Evolutionary conservation across 92 coral and sea anemone genomes (phyloP).

Genomic region (Phenganax subtilis): DNA sequence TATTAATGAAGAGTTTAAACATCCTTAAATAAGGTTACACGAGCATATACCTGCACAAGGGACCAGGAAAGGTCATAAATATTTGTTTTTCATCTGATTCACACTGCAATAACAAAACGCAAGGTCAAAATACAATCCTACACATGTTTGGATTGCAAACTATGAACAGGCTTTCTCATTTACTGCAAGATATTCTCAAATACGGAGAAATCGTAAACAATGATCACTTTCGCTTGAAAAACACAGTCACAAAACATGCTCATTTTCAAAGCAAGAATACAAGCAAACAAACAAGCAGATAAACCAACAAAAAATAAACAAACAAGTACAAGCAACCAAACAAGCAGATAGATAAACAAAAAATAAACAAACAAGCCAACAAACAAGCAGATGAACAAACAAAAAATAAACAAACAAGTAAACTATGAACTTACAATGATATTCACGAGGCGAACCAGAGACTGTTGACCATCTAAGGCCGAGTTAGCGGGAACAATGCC

Average conservation of each 20-base stretch:
- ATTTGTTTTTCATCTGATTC: background rate
- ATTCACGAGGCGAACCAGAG: slow-evolving; percentile 1
- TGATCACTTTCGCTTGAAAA: background rate
- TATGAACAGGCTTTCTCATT: too few relatives aligned
- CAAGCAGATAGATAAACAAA: background rate
- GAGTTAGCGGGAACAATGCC: slow-evolving; percentile 16
- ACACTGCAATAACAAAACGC: background rate
- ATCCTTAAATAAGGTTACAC: background rate
- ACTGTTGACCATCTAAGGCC: slow-evolving; percentile 25
- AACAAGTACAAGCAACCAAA: background rate
- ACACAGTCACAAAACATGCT: background rate
- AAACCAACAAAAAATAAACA: background rate
- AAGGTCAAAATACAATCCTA: background rate
- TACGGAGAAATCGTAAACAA: too few relatives aligned
- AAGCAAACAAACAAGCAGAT: background rate
- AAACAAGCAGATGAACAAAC: too few relatives aligned
- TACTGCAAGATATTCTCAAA: too few relatives aligned
- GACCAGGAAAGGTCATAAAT: slow-evolving; percentile 67
- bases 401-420: too few relatives aligned
- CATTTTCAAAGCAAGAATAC: background rate
- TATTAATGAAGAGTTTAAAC: too few relatives aligned
- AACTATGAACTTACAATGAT: background rate
- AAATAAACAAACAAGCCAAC: too few relatives aligned
- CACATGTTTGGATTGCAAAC: background rate
- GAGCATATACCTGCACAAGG: slow-evolving; percentile 55